Conservation (phyloP, 2,888 invertebrate genomes). For the Dryomyza anilis region DNA sequence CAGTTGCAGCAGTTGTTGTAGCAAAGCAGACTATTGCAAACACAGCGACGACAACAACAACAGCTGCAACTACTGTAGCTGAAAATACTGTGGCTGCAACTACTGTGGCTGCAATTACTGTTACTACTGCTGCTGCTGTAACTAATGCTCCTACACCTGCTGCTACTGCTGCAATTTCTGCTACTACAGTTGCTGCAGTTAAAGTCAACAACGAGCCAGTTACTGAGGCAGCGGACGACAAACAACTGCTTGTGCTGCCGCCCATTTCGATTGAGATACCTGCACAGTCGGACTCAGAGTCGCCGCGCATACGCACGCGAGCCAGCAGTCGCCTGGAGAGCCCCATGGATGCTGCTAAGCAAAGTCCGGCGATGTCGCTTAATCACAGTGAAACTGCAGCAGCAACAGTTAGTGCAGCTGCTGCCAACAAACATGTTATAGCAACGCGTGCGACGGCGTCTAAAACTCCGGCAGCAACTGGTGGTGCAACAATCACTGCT, state of each 20-base stretch:
- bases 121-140: slow-evolving; percentile 10
- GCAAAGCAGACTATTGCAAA: background rate
- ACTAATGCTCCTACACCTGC: background rate
- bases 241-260: slow-evolving; percentile 57
- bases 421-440: slow-evolving; percentile 37
- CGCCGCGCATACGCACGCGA: slow-evolving; percentile 68
- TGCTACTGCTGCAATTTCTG: background rate
- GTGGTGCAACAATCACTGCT: slow-evolving; percentile 26
- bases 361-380: slow-evolving; percentile 50
- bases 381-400: slow-evolving; percentile 37
- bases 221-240: background rate
- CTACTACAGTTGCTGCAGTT: too few species aligned
- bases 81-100: background rate
- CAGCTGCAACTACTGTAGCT: too few species aligned
- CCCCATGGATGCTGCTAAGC: slow-evolving; percentile 64
- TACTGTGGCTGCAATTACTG: background rate
- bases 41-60: too few species aligned
- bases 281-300: slow-evolving; percentile 60
- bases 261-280: slow-evolving; percentile 87
- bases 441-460: slow-evolving; percentile 41
- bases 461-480: slow-evolving; percentile 35
- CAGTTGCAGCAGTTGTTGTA: slow-evolving; percentile 19
- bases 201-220: background rate
- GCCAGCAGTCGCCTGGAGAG: slow-evolving; percentile 73
- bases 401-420: background rate